phyloP scores from a whole-genome alignment of 1,140 invertebrate species.

The Diabrotica virgifera region DNA sequence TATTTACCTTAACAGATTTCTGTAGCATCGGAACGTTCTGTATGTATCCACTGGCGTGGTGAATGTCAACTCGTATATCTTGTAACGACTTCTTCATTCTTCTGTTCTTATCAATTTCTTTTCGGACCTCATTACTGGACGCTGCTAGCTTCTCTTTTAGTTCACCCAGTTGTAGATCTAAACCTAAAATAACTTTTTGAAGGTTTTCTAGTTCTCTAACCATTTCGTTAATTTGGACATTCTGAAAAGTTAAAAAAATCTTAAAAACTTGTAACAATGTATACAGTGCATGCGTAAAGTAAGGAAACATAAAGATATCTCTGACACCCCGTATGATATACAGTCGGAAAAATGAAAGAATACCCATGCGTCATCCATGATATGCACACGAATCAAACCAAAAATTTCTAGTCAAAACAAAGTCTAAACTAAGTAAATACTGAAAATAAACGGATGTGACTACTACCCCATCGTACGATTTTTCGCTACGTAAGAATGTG shows the following conservation, averaged over 20 bases:
- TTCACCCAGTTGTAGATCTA: constrained; percentile 70
- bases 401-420: no score
- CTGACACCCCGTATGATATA: no score
- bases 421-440: no score
- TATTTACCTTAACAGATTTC: constrained; percentile 65
- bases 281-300: no score
- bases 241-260: constrained; percentile 34
- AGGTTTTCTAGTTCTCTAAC: constrained; percentile 70
- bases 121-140: constrained; percentile 64
- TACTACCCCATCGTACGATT: no score
- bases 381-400: no score
- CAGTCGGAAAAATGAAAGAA: no score
- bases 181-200: constrained; percentile 50
- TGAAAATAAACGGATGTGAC: no score
- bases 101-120: constrained; percentile 62
- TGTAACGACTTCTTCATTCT: constrained; percentile 67
- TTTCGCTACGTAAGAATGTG: no score
- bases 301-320: no score
- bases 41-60: constrained; percentile 69
- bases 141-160: constrained; percentile 72
- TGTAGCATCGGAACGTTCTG: constrained; percentile 76
- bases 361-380: no score
- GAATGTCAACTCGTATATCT: constrained; percentile 75
- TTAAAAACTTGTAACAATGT: no score
- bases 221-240: constrained; percentile 74